These are phyloP conservation scores for Parapristionchus giblindavisi DNA, from an alignment of 2,888 invertebrate species.

Conservation along the genomic window DNA sequence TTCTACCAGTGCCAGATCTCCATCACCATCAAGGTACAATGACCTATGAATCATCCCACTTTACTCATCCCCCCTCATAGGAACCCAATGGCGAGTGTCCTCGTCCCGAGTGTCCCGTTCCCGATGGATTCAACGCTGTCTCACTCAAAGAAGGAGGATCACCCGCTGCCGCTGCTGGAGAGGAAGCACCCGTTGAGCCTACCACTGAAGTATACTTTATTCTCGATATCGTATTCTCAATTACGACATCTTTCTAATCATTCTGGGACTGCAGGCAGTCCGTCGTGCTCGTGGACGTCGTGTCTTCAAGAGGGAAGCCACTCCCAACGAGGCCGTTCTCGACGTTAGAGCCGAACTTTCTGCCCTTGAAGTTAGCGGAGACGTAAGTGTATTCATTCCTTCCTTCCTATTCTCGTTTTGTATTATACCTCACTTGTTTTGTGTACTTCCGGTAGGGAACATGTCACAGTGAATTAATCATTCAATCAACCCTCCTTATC, in stretches of 20 bases:
- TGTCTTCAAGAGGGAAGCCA: slow-evolving; percentile 22
- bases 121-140: slow-evolving; percentile 34
- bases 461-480: not conserved
- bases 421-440: not conserved
- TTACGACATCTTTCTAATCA: too few relatives aligned
- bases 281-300: slow-evolving; percentile 7
- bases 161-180: not conserved
- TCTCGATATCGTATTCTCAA: too few relatives aligned
- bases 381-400: slow-evolving; percentile 25
- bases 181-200: slow-evolving; percentile 13
- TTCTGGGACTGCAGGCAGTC: not conserved
- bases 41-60: not conserved
- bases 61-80: not conserved
- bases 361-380: slow-evolving; percentile 54
- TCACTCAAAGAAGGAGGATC: not conserved
- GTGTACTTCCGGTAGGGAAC: not conserved
- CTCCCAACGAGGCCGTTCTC: slow-evolving; percentile 46
- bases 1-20: slow-evolving; percentile 68
- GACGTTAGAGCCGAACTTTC: slow-evolving; percentile 58
- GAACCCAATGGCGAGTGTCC: slow-evolving; percentile 38
- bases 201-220: too few relatives aligned
- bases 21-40: slow-evolving; percentile 57
- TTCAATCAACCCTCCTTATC: not conserved
- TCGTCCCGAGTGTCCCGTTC: slow-evolving; percentile 36
- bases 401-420: not conserved